These are phyloP conservation scores for Egretta garzetta DNA, from an alignment of 2,113 vertebrate species.

Conservation along the genomic window DNA sequence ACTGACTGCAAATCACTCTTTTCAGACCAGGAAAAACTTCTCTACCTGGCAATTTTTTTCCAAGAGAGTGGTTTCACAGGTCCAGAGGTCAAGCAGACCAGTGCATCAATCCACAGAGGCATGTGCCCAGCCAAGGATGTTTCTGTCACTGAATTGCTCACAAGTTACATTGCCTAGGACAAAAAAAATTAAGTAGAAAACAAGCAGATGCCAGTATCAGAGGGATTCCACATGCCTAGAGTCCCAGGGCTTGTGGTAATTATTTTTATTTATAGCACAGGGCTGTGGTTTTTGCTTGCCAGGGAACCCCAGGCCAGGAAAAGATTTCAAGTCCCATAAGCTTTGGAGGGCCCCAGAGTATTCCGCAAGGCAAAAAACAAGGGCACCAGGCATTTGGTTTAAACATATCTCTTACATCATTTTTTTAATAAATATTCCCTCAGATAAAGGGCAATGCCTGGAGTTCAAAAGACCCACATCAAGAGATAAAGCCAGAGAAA, in stretches of 20 bases:
- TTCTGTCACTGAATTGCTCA: background rate
- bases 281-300: background rate
- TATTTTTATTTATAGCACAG: background rate
- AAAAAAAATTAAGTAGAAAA: background rate
- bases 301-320: background rate
- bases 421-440: background rate
- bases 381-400: background rate
- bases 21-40: background rate
- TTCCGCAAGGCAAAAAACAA: background rate
- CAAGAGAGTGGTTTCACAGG: slow-evolving; percentile 74
- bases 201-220: background rate
- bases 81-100: slow-evolving; percentile 79
- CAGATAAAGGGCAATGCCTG: background rate
- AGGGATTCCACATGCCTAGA: background rate
- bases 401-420: background rate
- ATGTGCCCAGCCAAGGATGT: slow-evolving; percentile 21
- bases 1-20: background rate
- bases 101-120: slow-evolving; percentile 67
- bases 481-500: background rate
- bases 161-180: background rate
- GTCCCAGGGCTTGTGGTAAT: background rate
- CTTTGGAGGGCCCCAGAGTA: background rate
- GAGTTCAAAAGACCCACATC: background rate
- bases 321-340: background rate
- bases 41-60: slow-evolving; percentile 78